These are phyloP conservation scores for Amphiprion clarkii DNA, from an alignment of 2,797 vertebrate genomes.

Conservation along the genomic window DNA sequence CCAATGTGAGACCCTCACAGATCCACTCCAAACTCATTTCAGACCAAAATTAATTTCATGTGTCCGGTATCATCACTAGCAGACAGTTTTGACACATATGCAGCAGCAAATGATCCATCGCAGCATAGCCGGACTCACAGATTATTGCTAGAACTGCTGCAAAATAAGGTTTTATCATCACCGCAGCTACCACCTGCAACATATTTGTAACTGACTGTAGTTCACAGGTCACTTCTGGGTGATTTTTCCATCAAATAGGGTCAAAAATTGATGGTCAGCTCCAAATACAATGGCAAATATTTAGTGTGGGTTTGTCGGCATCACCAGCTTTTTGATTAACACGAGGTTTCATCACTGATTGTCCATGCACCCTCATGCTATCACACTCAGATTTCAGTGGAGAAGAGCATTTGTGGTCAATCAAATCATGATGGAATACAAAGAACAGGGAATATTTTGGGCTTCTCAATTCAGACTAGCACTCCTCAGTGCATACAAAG, in stretches of 20 bases:
- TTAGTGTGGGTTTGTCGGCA: background rate
- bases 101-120: conserved; percentile 8
- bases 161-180: background rate
- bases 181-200: background rate
- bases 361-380: too few relatives aligned
- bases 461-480: too few relatives aligned
- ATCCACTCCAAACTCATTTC: conserved; percentile 35
- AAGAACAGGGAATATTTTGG: too few relatives aligned
- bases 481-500: too few relatives aligned
- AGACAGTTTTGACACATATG: conserved; percentile 11
- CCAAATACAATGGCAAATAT: background rate
- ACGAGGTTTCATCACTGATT: too few relatives aligned
- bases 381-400: too few relatives aligned
- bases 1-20: conserved; percentile 9
- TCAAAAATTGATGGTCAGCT: background rate
- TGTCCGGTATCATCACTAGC: conserved; percentile 14
- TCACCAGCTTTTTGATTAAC: background rate
- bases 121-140: background rate
- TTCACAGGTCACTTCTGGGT: background rate
- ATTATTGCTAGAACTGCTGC: background rate
- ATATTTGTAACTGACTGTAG: background rate
- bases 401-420: too few relatives aligned
- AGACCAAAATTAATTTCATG: conserved; percentile 32
- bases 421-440: too few relatives aligned
- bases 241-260: background rate